Evolutionary conservation across 2,888 invertebrate genomes (phyloP), one percentile per base, ranked within the genome.

Genomic region (Oeneis ivallda): DNA sequence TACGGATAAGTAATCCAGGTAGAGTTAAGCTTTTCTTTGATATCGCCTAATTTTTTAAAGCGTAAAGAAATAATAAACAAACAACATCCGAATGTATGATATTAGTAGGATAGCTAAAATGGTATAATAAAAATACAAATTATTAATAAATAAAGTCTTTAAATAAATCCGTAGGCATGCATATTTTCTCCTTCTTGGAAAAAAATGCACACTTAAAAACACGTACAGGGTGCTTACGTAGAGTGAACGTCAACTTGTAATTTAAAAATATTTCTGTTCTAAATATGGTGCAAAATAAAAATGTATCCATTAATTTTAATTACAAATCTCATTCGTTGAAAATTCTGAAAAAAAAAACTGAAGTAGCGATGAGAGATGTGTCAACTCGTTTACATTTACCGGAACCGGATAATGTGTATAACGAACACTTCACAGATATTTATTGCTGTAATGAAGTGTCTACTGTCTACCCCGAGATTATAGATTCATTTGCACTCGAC

Each of bases 251-350:
- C 39, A 39, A 34, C 41, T 58, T 58, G 41, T 58, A 58, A 58
- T 34, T 64, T 50, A 64, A 64, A 64, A 58, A 54, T 45, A 64
- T 64, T 43, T 64, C 50, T 50, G 11, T 39, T 19, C 41, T 57
- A 41, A 63, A 62, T 56, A 49, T 54, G 32, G 56, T 19, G 47
- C 11, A 47, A 26, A 60, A 63, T 67, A 57, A 66, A 66, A 69
- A 66, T 41, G 34, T 58, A 62, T 66, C 62, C 57, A 67, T 68
- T 69, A 70, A 66, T 68, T 71, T 70, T 70, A 71, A 71, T 71
- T 68, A 70, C 63, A 71, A 70, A 65, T 68, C 53, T 59, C 62
- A 61, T 68, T 63, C 58, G 60, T 62, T 65, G 65, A 54, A 60
- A 66, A 63, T 61, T 65, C 62, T 57, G 58, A 50, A 64, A 64